Evolutionary conservation across 2,797 vertebrate species (phyloP).

Genomic region (Gorsachius magnificus): DNA sequence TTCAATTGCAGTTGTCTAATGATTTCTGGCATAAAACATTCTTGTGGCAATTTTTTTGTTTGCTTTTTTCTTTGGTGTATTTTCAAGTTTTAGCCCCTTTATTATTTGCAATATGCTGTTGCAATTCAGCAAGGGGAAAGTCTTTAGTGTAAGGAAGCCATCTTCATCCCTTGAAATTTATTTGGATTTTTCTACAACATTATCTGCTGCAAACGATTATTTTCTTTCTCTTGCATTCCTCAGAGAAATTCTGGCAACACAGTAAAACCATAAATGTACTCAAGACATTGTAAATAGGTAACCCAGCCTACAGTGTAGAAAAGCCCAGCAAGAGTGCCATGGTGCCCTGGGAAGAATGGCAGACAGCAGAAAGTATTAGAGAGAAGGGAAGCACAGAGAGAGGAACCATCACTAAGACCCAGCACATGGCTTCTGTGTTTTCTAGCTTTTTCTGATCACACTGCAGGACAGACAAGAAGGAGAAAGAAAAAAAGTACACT

Average conservation of each 20-base stretch:
- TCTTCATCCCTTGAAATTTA: conserved; percentile 20
- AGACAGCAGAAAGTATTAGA: not conserved
- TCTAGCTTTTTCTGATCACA: not conserved
- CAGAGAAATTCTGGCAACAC: not conserved
- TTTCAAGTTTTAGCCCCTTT: conserved; percentile 34
- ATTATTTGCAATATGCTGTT: not conserved
- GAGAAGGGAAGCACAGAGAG: not conserved
- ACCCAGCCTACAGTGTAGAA: not conserved
- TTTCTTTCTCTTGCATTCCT: not conserved
- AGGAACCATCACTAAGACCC: not conserved
- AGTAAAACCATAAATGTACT: not conserved
- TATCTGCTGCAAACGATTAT: not conserved
- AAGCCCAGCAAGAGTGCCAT: not conserved
- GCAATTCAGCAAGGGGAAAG: not conserved
- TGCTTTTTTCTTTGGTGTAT: not conserved
- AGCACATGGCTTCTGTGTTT: not conserved
- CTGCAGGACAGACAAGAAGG: not conserved
- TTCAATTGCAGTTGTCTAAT: conserved; percentile 49
- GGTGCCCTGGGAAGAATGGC: not conserved
- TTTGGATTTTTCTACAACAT: conserved; percentile 21
- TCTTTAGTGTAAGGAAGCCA: not conserved
- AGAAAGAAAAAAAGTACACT: not conserved
- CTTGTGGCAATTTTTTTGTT: conserved; percentile 18
- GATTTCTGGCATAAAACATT: conserved; percentile 53
- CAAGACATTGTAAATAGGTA: not conserved